Percentiles rank a stretch among this genome's conserved stretches.
These are phyloP conservation scores for Cheilinus undulatus DNA, from an alignment of 2,113 vertebrate species.

Conservation along the genomic window DNA sequence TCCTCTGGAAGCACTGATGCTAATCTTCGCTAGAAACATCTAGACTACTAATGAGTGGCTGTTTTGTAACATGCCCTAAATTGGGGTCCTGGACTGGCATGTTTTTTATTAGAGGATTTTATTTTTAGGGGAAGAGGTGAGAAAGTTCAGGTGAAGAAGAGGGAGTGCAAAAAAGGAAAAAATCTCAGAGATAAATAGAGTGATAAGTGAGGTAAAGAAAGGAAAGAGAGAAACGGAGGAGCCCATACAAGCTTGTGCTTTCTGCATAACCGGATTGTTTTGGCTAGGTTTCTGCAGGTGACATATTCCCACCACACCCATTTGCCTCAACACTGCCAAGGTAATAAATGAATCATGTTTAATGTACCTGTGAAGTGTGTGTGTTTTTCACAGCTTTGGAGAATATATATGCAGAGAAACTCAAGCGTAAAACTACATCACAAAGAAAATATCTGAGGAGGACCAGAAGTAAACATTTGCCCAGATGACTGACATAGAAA, in stretches of 20 bases:
- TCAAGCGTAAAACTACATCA: not conserved
- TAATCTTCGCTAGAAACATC: too few relatives aligned
- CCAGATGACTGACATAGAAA: too few relatives aligned
- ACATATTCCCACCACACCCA: constrained; percentile 75
- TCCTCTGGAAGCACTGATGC: too few relatives aligned
- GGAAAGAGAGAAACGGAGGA: not conserved
- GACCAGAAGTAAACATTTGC: too few relatives aligned
- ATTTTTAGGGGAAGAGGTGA: not conserved
- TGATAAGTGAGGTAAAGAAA: not conserved
- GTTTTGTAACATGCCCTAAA: too few relatives aligned
- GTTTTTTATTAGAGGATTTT: too few relatives aligned
- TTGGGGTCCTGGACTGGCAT: too few relatives aligned
- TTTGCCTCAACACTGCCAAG: constrained; percentile 60
- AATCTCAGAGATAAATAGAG: not conserved
- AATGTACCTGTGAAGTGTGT: not conserved
- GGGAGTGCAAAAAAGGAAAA: not conserved
- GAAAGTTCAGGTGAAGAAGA: not conserved
- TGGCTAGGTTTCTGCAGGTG: constrained; percentile 29
- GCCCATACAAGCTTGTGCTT: constrained; percentile 2
- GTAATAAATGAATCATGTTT: constrained; percentile 6
- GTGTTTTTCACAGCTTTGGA: not conserved
- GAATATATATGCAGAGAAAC: not conserved
- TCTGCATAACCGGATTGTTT: constrained; percentile 60
- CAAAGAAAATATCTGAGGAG: not conserved
- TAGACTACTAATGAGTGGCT: too few relatives aligned